phyloP scores from a whole-genome alignment of 2,888 invertebrate genomes.

The Habrosyne pyritoides region DNA sequence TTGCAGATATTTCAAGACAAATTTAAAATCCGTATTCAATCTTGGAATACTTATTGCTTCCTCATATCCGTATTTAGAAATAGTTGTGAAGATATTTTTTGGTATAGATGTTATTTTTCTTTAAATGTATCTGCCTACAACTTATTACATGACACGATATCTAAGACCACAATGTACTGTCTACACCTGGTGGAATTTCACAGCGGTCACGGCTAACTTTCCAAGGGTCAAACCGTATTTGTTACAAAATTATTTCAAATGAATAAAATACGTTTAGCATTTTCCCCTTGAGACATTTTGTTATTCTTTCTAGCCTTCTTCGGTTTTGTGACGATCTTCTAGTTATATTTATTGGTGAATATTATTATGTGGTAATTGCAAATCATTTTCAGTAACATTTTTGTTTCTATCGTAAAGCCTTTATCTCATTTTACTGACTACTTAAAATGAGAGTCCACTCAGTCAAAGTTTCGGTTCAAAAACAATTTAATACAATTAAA shows the following conservation, averaged over 20 bases:
- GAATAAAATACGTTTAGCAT: not conserved
- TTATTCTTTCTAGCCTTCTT: not conserved
- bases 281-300: not conserved
- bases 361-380: no score
- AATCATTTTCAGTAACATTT: no score
- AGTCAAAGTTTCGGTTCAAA: not conserved
- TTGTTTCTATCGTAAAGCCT: no score
- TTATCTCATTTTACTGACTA: no score
- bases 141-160: slow-evolving; percentile 22
- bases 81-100: no score
- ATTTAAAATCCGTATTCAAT: no score
- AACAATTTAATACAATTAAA: slow-evolving; percentile 3
- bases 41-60: no score
- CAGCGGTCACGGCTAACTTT: slow-evolving; percentile 42
- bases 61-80: no score
- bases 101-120: no score
- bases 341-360: no score
- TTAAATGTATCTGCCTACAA: slow-evolving; percentile 25
- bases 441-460: not conserved
- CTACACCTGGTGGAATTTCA: slow-evolving; percentile 51
- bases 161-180: slow-evolving; percentile 31
- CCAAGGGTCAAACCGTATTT: slow-evolving; percentile 37
- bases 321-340: no score
- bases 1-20: no score
- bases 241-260: slow-evolving; percentile 9